Conservation (phyloP, 1,140 invertebrate species). For the Dendrolimus punctatus region DNA sequence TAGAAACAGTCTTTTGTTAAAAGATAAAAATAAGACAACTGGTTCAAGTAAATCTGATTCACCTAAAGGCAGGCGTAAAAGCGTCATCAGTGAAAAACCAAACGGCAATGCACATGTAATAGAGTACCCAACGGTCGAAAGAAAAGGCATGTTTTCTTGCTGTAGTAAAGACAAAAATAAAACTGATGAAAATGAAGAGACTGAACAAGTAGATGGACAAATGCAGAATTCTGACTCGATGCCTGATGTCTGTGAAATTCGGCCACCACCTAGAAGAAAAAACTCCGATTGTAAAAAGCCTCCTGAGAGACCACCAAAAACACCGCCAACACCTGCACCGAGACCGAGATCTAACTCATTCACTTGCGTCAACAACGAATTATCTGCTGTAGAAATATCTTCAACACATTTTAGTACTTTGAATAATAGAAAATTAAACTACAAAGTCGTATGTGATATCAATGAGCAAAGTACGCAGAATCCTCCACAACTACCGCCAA, state of each 20-base stretch:
- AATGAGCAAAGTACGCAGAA: constrained; percentile 40
- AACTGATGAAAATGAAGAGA: constrained; percentile 54
- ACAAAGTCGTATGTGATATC: constrained; percentile 60
- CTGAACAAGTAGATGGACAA: constrained; percentile 43
- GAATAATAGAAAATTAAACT: constrained; percentile 64
- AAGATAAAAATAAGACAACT: constrained; percentile 58
- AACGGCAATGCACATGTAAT: constrained; percentile 72
- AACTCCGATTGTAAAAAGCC: constrained; percentile 65
- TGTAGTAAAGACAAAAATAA: constrained; percentile 75
- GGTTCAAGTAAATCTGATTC: constrained; percentile 53
- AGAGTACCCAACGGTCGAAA: constrained; percentile 78
- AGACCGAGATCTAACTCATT: constrained; percentile 73
- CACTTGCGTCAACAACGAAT: constrained; percentile 58
- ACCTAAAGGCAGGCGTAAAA: constrained; percentile 65
- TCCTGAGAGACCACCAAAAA: constrained; percentile 76
- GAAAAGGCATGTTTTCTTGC: constrained; percentile 78
- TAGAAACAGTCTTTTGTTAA: constrained; percentile 65
- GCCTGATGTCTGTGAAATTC: constrained; percentile 63
- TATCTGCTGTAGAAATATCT: constrained; percentile 55
- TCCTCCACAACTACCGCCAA: constrained; percentile 71
- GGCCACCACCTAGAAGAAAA: constrained; percentile 73
- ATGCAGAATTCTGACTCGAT: constrained; percentile 56
- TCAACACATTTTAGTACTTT: constrained; percentile 63
- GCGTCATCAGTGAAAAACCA: constrained; percentile 44
- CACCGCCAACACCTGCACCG: constrained; percentile 64